phyloP scores from a whole-genome alignment of 2,113 vertebrate genomes.

The Psilopsiagon aurifrons region DNA sequence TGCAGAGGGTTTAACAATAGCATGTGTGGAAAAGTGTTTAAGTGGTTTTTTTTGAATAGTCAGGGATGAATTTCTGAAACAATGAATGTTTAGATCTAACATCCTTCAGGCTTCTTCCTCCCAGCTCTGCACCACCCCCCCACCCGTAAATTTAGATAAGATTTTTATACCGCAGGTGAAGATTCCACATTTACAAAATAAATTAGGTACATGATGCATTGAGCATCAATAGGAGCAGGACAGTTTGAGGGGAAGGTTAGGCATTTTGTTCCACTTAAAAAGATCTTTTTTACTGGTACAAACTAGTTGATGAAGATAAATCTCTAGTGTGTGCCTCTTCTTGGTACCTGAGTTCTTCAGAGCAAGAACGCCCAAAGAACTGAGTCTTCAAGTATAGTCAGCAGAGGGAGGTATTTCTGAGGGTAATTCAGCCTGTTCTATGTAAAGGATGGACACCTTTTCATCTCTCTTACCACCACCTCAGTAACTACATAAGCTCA shows the following conservation, averaged over 20 bases:
- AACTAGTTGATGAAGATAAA: not conserved
- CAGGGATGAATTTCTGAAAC: conserved; percentile 6
- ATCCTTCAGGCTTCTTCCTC: not conserved
- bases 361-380: not conserved
- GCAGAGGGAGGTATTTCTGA: not conserved
- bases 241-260: not conserved
- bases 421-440: not conserved
- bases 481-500: not conserved
- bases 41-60: not conserved
- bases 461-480: not conserved
- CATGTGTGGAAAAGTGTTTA: conserved; percentile 20
- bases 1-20: conserved; percentile 46
- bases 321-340: not conserved
- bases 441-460: not conserved
- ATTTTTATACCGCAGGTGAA: not conserved
- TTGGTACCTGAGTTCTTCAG: not conserved
- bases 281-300: not conserved
- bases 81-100: not conserved
- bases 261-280: not conserved
- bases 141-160: fast-evolving
- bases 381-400: not conserved
- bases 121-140: not conserved
- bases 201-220: not conserved
- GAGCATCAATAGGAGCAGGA: not conserved
- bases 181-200: not conserved